Evolutionary conservation across 2,888 invertebrate genomes (phyloP).

Genomic region (Mantis religiosa): DNA sequence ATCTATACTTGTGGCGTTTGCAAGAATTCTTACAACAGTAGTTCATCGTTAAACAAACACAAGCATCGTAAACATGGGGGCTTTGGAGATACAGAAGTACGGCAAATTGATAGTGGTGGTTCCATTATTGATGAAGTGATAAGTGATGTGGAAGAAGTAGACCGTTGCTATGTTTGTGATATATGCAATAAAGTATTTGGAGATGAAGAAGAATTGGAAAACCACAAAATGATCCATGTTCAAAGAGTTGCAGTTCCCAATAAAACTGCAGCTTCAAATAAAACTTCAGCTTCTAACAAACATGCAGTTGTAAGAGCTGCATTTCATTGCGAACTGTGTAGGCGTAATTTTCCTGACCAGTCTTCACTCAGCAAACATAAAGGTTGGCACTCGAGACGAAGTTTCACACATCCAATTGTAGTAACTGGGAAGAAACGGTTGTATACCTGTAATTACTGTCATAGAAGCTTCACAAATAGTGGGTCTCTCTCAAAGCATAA

Average conservation of each 20-base stretch:
- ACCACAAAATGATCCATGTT: slow-evolving; percentile 21
- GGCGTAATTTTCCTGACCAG: slow-evolving; percentile 42
- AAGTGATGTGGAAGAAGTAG: slow-evolving; percentile 21
- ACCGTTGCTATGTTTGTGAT: slow-evolving; percentile 46
- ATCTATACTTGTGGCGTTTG: slow-evolving; percentile 59
- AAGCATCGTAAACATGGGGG: slow-evolving; percentile 34
- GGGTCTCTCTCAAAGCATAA: slow-evolving; percentile 11
- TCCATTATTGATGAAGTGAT: slow-evolving; percentile 8
- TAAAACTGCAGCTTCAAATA: not conserved
- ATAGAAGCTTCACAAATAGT: slow-evolving; percentile 7
- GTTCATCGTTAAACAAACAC: slow-evolving; percentile 46
- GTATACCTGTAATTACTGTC: not conserved
- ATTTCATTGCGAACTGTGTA: slow-evolving; percentile 8
- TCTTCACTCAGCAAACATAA: slow-evolving; percentile 59
- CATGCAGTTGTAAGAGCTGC: not conserved
- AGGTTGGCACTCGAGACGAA: slow-evolving; percentile 50
- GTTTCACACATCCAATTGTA: not conserved
- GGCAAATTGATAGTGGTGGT: slow-evolving; percentile 35
- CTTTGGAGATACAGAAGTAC: slow-evolving; percentile 36
- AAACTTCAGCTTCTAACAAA: not conserved
- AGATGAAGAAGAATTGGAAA: slow-evolving; percentile 35
- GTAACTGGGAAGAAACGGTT: not conserved
- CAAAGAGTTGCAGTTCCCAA: not conserved
- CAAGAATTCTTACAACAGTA: slow-evolving; percentile 58
- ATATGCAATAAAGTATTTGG: slow-evolving; percentile 60